Evolutionary conservation across 1,140 invertebrate genomes (phyloP).

Genomic region (Ips nitidus): DNA sequence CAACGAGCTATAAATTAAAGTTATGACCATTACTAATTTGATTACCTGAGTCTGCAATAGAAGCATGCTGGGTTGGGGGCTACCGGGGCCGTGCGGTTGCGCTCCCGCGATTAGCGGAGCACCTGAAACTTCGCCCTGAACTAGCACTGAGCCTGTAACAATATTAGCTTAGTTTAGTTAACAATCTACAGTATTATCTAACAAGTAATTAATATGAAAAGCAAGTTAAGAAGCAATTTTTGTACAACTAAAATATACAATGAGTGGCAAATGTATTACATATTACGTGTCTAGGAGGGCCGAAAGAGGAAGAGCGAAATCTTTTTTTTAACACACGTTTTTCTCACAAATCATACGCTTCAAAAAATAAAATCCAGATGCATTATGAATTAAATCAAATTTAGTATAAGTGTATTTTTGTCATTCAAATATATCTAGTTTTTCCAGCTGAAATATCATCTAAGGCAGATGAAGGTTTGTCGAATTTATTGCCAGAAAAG

Average conservation of each 20-base stretch:
- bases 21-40: slow-evolving; percentile 2
- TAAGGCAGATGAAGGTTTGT: no score
- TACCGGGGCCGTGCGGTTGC: slow-evolving; percentile 49
- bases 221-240: background rate
- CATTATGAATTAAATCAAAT: no score
- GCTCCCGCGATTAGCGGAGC: slow-evolving; percentile 51
- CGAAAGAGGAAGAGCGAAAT: no score
- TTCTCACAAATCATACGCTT: no score
- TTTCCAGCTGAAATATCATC: no score
- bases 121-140: slow-evolving; percentile 51
- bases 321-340: no score
- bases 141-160: slow-evolving; percentile 50
- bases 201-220: background rate
- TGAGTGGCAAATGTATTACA: background rate
- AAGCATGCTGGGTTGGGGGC: slow-evolving; percentile 63
- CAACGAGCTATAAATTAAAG: background rate
- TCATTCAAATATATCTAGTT: no score
- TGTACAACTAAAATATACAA: no score
- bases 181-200: background rate
- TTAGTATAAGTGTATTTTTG: no score
- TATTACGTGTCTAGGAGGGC: background rate
- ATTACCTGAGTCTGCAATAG: slow-evolving; percentile 64
- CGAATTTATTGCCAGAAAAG: no score
- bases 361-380: no score
- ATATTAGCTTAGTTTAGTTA: slow-evolving; percentile 19